phyloP scores from a whole-genome alignment of 2,797 vertebrate species.

The Hypotaenidia philippensis region DNA sequence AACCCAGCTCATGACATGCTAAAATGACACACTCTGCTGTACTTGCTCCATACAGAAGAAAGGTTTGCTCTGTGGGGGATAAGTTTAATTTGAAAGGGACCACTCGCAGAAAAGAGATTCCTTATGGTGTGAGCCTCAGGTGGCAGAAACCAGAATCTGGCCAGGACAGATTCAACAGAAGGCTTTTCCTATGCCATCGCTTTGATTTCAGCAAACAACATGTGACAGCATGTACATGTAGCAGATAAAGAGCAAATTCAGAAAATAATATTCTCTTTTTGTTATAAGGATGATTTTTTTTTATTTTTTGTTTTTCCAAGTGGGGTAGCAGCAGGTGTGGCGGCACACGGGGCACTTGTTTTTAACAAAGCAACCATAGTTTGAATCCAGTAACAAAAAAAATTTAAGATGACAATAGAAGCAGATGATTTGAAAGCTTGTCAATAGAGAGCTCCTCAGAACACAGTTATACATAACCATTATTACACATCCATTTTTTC shows the following conservation, averaged over 20 bases:
- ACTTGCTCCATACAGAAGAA: neutral
- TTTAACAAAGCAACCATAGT: neutral
- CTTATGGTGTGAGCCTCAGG: neutral
- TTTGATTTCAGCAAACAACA: slow-evolving; percentile 17
- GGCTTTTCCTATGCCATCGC: neutral
- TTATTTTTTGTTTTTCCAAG: neutral
- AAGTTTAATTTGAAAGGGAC: neutral
- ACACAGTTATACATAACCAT: neutral
- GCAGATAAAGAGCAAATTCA: slow-evolving; percentile 2
- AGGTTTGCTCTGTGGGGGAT: neutral
- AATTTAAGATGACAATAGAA: neutral
- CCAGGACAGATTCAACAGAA: neutral
- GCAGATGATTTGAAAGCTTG: neutral
- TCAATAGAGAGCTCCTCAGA: neutral
- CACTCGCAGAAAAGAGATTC: neutral
- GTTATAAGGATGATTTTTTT: neutral
- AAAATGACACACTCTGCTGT: neutral
- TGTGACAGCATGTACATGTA: neutral
- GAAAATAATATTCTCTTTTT: neutral
- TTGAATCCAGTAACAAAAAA: neutral
- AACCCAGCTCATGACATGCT: neutral
- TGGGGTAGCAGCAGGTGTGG: neutral
- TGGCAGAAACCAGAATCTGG: neutral
- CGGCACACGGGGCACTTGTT: neutral
- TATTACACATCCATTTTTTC: slow-evolving; percentile 4